Percentiles rank a stretch among this genome's conserved stretches.
Conservation (phyloP, 2,888 invertebrate genomes). For the Palloptera scutellata region DNA sequence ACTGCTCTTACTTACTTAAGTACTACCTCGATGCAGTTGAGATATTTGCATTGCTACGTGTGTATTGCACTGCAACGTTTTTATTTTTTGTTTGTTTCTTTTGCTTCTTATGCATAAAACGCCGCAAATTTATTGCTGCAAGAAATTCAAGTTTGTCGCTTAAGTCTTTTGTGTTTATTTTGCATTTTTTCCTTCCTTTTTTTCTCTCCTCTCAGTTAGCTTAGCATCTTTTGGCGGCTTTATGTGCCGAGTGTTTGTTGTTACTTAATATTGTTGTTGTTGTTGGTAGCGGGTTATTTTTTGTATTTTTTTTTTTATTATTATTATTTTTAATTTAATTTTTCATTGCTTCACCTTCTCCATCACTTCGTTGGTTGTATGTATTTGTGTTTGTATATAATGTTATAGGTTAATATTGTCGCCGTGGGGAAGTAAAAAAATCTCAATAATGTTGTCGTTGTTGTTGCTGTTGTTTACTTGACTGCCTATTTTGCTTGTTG, state of each 20-base stretch:
- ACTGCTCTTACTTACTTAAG: too few relatives aligned
- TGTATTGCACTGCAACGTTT: not conserved
- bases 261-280: too few relatives aligned
- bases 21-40: too few relatives aligned
- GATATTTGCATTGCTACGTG: not conserved
- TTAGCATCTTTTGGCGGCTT: too few relatives aligned
- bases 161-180: slow-evolving; percentile 17
- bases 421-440: too few relatives aligned
- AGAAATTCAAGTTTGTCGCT: slow-evolving; percentile 3
- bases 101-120: not conserved
- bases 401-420: too few relatives aligned
- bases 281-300: not conserved
- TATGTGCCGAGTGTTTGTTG: too few relatives aligned
- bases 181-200: not conserved
- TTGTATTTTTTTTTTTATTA: not conserved
- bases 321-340: too few relatives aligned
- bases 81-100: not conserved
- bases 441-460: too few relatives aligned
- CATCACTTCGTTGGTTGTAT: slow-evolving; percentile 16
- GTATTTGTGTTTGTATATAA: not conserved
- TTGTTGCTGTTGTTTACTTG: not conserved
- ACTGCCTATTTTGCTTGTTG: not conserved
- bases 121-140: not conserved
- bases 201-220: too few relatives aligned
- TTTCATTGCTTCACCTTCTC: too few relatives aligned